Conservation (phyloP, 2,797 vertebrate species). For the Silurus lanzhouensis region DNA sequence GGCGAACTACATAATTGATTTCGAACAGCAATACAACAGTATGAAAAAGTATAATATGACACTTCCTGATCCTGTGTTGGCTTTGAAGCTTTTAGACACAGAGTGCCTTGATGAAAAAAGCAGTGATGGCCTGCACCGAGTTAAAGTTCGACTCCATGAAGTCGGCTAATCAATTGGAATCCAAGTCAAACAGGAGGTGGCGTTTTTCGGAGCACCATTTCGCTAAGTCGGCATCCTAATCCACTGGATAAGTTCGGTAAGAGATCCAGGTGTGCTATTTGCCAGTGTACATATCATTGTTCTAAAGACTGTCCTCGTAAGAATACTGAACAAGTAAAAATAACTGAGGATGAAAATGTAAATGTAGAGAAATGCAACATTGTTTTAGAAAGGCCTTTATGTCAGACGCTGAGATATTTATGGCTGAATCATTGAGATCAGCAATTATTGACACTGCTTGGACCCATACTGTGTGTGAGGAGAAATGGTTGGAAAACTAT, state of each 20-base stretch:
- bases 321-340: background rate
- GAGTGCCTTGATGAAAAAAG: background rate
- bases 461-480: slow-evolving; percentile 30
- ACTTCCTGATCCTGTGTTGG: background rate
- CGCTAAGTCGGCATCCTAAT: slow-evolving; percentile 29
- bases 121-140: background rate
- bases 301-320: slow-evolving; percentile 41
- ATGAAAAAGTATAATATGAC: slow-evolving; percentile 1
- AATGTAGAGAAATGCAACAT: slow-evolving; percentile 25
- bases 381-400: slow-evolving; percentile 22
- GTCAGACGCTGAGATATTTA: slow-evolving; percentile 23
- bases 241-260: slow-evolving; percentile 40
- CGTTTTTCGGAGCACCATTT: background rate
- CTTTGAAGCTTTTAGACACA: background rate
- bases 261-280: slow-evolving; percentile 40
- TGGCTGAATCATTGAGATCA: slow-evolving; percentile 28
- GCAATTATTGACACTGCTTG: slow-evolving; percentile 36
- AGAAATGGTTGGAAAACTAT: slow-evolving; percentile 31
- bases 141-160: background rate
- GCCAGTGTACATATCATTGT: slow-evolving; percentile 45
- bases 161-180: background rate
- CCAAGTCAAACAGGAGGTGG: background rate
- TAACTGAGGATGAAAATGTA: background rate
- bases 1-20: background rate
- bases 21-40: background rate